Evolutionary conservation across 2,113 vertebrate genomes (phyloP).

Genomic region (Eulemur macaco): DNA sequence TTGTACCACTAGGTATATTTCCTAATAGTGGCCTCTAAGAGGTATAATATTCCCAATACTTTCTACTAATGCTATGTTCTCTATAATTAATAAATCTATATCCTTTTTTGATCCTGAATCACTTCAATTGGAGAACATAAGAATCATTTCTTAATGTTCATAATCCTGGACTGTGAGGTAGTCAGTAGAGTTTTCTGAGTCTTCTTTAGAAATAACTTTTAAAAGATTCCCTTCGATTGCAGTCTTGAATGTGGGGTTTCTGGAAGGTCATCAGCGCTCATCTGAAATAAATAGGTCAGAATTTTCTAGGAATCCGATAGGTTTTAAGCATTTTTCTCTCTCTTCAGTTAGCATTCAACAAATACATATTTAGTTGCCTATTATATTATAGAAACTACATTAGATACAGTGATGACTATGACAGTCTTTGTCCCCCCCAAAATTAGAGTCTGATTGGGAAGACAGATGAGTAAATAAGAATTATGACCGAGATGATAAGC

Average conservation of each 20-base stretch:
- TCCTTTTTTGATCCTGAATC: background rate
- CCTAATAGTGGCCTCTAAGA: background rate
- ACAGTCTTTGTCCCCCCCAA: background rate
- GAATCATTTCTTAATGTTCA: background rate
- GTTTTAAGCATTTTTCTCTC: background rate
- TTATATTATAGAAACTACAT: background rate
- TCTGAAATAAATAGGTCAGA: background rate
- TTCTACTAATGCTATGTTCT: background rate
- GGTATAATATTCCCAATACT: background rate
- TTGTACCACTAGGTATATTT: background rate
- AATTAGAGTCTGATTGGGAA: background rate
- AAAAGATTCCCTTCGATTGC: background rate
- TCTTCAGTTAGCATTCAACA: background rate
- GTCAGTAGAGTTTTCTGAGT: background rate
- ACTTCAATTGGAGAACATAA: background rate
- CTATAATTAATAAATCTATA: background rate
- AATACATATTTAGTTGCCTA: background rate
- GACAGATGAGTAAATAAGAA: slow-evolving; percentile 21
- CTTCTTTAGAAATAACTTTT: slow-evolving; percentile 11
- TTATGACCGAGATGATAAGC: background rate
- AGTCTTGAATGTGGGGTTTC: background rate
- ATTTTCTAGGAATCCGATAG: background rate
- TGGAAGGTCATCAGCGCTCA: background rate
- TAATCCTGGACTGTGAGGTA: background rate
- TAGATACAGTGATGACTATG: background rate